Evolutionary conservation across 1,140 invertebrate genomes (phyloP).

Genomic region (Pentalonia nigronervosa): DNA sequence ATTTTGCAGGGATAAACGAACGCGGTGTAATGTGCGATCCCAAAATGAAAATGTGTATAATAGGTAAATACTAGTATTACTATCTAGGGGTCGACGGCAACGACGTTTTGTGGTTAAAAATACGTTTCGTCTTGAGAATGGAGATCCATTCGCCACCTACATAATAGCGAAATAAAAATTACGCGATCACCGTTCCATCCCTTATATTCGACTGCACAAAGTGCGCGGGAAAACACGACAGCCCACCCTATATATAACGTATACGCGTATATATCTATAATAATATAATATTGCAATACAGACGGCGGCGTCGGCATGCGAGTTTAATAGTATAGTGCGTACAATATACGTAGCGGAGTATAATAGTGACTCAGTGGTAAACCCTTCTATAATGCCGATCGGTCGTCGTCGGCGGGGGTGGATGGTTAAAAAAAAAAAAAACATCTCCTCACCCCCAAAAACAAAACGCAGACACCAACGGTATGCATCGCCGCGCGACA

Average conservation of each 20-base stretch:
- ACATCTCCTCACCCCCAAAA: slow-evolving; percentile 36
- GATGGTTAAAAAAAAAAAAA: slow-evolving; percentile 22
- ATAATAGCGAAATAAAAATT: no score
- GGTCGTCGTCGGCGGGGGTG: slow-evolving; percentile 14
- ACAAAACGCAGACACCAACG: slow-evolving; percentile 43
- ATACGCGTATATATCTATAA: neutral
- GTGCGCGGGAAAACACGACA: neutral
- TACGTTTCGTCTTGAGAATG: no score
- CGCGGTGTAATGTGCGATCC: neutral
- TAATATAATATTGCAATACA: neutral
- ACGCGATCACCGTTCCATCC: no score
- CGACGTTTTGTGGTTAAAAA: neutral
- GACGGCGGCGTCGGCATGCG: slow-evolving; percentile 30
- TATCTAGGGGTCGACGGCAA: neutral
- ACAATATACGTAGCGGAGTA: neutral
- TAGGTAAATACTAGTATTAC: neutral
- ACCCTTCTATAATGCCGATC: slow-evolving; percentile 19
- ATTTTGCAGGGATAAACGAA: no score
- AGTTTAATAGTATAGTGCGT: neutral
- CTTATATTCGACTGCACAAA: no score
- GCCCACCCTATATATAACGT: neutral
- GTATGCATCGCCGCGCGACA: slow-evolving; percentile 24
- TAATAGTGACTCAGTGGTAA: slow-evolving; percentile 51
- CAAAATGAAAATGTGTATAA: neutral
- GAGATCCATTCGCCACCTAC: no score